phyloP scores from a whole-genome alignment of 2,888 invertebrate species.

The Cephus pygmeus region DNA sequence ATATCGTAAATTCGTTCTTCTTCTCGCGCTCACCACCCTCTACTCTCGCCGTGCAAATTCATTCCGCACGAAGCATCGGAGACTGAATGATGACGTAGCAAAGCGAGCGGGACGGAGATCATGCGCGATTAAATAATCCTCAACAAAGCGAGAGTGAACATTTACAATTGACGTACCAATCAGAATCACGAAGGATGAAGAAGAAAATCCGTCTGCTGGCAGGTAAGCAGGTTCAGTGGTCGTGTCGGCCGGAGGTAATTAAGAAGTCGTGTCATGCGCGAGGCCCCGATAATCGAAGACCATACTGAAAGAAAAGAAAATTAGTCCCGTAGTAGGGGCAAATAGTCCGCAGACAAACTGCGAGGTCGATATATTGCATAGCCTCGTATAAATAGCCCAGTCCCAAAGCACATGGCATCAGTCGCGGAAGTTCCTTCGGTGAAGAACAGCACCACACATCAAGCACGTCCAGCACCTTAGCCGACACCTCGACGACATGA shows the following conservation, averaged over 20 bases:
- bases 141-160: too few species aligned
- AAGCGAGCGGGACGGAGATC: too few species aligned
- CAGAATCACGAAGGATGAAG: too few species aligned
- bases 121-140: too few species aligned
- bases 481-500: conserved; percentile 38
- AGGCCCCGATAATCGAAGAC: conserved; percentile 66
- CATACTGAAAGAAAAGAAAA: conserved; percentile 66
- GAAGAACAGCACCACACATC: not conserved
- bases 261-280: conserved; percentile 51
- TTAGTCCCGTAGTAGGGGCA: conserved; percentile 40
- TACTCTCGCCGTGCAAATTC: too few species aligned
- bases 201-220: too few species aligned
- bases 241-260: conserved; percentile 27
- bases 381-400: conserved; percentile 62
- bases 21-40: too few species aligned
- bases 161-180: too few species aligned
- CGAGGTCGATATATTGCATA: conserved; percentile 21
- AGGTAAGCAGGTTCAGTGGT: too few species aligned
- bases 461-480: conserved; percentile 28
- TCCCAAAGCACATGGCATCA: conserved; percentile 59
- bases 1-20: too few species aligned
- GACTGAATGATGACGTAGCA: too few species aligned
- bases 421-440: conserved; percentile 52
- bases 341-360: not conserved
- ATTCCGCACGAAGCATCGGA: too few species aligned